Evolutionary conservation across 2,888 invertebrate genomes (phyloP).

Genomic region (Melangyna quadrimaculata): DNA sequence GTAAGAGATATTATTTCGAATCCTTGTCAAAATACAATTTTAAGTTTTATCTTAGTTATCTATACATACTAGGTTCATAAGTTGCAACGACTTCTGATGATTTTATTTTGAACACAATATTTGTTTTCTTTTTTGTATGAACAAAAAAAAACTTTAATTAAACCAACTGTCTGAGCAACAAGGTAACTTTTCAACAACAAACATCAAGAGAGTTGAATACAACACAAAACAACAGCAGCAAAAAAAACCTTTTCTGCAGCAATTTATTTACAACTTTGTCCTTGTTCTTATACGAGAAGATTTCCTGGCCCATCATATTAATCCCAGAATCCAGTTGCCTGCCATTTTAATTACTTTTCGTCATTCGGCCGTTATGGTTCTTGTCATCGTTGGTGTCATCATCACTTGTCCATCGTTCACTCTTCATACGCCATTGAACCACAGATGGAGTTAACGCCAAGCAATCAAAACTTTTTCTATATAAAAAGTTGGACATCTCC

Average conservation of each 20-base stretch:
- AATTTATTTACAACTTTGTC: conserved; percentile 61
- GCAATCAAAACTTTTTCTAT: conserved; percentile 71
- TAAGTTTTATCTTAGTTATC: background rate
- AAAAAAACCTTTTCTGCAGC: conserved; percentile 4
- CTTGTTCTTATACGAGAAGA: background rate
- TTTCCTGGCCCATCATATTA: background rate
- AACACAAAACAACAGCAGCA: background rate
- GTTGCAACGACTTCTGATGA: background rate
- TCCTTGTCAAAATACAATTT: background rate
- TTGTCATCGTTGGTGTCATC: conserved; percentile 54
- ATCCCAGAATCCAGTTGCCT: conserved; percentile 8
- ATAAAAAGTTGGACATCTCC: conserved; percentile 64
- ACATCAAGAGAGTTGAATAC: conserved; percentile 21
- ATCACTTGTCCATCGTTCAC: conserved; percentile 67
- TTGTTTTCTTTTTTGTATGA: background rate
- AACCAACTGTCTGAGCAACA: conserved; percentile 18
- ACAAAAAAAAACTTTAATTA: conserved; percentile 45
- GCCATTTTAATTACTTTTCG: conserved; percentile 68
- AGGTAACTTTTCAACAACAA: conserved; percentile 27
- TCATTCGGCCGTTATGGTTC: conserved; percentile 56
- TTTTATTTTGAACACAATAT: background rate
- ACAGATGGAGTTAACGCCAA: conserved; percentile 70
- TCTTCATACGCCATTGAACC: conserved; percentile 69
- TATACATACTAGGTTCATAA: background rate
- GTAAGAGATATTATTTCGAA: too few species aligned